phyloP scores from a whole-genome alignment of 2,113 vertebrate genomes.

The Chloropsis cyanopogon region DNA sequence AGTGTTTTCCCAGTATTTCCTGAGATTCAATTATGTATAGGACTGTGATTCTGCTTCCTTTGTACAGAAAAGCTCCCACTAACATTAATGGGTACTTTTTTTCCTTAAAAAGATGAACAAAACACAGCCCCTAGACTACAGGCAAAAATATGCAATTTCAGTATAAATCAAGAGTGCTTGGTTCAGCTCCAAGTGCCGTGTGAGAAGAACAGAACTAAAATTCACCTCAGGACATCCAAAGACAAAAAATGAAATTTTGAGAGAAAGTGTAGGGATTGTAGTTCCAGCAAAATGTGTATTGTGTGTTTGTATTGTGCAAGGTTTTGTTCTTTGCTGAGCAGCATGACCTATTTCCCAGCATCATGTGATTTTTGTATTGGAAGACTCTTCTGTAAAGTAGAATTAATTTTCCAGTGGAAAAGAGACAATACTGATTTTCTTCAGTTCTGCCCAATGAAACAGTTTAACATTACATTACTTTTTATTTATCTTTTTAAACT shows the following conservation, averaged over 20 bases:
- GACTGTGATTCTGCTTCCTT: background rate
- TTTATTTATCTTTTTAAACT: background rate
- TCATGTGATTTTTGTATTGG: conserved; percentile 21
- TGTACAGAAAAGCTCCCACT: background rate
- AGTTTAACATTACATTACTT: background rate
- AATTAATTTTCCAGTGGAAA: background rate
- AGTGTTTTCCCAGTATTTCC: background rate
- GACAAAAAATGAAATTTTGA: background rate
- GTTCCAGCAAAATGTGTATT: background rate
- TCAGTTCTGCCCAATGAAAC: background rate
- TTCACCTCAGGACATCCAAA: background rate
- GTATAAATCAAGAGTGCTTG: background rate
- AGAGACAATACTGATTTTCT: background rate
- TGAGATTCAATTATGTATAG: background rate
- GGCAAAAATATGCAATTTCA: background rate
- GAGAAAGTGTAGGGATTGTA: background rate
- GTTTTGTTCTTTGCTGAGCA: conserved; percentile 7
- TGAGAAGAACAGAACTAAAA: background rate
- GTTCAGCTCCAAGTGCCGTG: background rate
- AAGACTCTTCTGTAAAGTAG: background rate
- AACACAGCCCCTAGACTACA: background rate
- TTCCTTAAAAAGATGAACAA: background rate
- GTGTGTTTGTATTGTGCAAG: background rate
- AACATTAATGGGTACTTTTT: background rate
- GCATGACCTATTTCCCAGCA: conserved; percentile 39